These are phyloP conservation scores for Meteorus cinctellus DNA, from an alignment of 2,888 invertebrate species.

Conservation along the genomic window DNA sequence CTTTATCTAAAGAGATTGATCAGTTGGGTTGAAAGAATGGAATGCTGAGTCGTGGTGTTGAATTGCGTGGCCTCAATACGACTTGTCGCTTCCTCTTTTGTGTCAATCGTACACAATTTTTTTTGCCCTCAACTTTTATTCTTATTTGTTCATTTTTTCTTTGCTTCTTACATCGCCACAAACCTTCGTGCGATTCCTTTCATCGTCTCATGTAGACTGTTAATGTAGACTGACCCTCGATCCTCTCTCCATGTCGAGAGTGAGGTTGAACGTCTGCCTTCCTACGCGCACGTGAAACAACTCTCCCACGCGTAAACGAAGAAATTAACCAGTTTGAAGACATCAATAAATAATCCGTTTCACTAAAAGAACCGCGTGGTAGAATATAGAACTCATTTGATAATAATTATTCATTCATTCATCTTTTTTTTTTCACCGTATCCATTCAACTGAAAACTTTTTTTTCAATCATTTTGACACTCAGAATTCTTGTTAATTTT, in stretches of 20 bases:
- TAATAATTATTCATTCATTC: too few relatives aligned
- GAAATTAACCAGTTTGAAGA: slow-evolving; percentile 57
- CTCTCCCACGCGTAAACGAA: slow-evolving; percentile 56
- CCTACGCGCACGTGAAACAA: slow-evolving; percentile 53
- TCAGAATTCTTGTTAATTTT: too few relatives aligned
- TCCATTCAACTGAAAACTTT: too few relatives aligned
- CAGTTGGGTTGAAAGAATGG: slow-evolving; percentile 20
- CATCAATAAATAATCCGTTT: slow-evolving; percentile 54
- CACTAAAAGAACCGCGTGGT: neutral
- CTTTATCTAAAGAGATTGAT: slow-evolving; percentile 12
- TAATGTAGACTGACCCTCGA: slow-evolving; percentile 18
- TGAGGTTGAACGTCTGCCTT: slow-evolving; percentile 45
- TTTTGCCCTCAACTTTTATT: neutral
- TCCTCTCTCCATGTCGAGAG: neutral
- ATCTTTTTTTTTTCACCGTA: slow-evolving; percentile 3
- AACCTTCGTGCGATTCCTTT: slow-evolving; percentile 2
- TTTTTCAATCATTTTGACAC: too few relatives aligned
- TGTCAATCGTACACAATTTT: slow-evolving; percentile 1
- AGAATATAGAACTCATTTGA: too few relatives aligned
- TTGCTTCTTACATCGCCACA: neutral
- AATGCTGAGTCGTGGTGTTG: slow-evolving; percentile 19
- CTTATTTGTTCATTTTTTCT: neutral
- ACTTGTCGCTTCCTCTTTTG: slow-evolving; percentile 15
- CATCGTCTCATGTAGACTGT: neutral
- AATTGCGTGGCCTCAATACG: slow-evolving; percentile 21